Conservation (phyloP, 1,140 invertebrate genomes). For the Nebria ingens region DNA sequence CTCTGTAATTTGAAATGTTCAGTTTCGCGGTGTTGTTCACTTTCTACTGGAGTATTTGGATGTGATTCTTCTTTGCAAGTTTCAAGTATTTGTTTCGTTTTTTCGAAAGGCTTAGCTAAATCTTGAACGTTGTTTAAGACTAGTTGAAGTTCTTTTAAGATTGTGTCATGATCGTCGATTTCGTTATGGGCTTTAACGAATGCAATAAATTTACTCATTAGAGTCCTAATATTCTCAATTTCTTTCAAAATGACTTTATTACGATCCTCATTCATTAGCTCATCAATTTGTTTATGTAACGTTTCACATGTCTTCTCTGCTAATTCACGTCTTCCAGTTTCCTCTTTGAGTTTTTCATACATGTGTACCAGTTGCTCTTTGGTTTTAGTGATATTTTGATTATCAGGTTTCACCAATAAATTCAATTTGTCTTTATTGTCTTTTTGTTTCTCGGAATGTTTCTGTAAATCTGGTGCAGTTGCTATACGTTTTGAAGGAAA, state of each 20-base stretch:
- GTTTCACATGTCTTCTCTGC: background rate
- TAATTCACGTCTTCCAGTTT: slow-evolving; percentile 14
- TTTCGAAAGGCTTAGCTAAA: background rate
- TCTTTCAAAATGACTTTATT: background rate
- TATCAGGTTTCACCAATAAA: slow-evolving; percentile 21
- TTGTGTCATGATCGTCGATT: background rate
- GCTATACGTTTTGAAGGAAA: background rate
- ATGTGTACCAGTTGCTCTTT: slow-evolving; percentile 31
- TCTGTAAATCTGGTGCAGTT: background rate
- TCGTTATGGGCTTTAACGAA: background rate
- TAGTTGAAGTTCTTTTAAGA: background rate
- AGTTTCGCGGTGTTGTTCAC: background rate
- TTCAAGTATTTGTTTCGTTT: background rate
- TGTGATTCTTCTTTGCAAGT: background rate
- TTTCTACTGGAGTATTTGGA: background rate
- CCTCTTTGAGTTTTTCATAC: slow-evolving; percentile 26
- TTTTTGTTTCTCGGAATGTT: background rate
- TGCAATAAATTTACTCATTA: background rate
- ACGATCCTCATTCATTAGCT: background rate
- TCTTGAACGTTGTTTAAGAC: background rate
- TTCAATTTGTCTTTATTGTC: slow-evolving; percentile 19
- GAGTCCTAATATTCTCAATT: background rate
- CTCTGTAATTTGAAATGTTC: background rate
- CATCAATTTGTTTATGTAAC: background rate
- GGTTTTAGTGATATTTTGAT: slow-evolving; percentile 15